Conservation (phyloP, 2,113 vertebrate genomes). For the Oncorhynchus keta region DNA sequence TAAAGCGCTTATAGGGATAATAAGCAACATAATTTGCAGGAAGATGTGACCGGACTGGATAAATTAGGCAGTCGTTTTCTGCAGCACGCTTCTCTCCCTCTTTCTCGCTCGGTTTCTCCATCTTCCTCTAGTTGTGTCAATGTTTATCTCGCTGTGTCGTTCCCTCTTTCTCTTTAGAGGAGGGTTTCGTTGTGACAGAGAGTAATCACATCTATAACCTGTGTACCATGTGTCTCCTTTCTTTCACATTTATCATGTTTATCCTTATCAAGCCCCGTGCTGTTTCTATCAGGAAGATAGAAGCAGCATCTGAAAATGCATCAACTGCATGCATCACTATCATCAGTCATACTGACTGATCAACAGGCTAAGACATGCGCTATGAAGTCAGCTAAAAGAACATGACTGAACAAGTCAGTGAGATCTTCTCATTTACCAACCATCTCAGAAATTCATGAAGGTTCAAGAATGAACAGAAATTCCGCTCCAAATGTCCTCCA, state of each 20-base stretch:
- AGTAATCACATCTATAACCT: neutral
- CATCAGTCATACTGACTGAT: no score
- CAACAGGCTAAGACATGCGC: neutral
- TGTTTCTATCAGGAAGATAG: neutral
- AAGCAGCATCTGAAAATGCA: neutral
- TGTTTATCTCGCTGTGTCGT: slow-evolving; percentile 25
- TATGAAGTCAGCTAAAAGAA: neutral
- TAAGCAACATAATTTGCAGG: slow-evolving; percentile 67
- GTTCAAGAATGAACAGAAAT: neutral
- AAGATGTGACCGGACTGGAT: slow-evolving; percentile 63
- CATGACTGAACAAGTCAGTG: no score
- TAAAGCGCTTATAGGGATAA: slow-evolving; percentile 61
- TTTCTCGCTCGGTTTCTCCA: slow-evolving; percentile 10
- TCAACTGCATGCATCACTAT: neutral
- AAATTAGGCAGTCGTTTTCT: slow-evolving; percentile 40
- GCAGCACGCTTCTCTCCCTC: slow-evolving; percentile 13
- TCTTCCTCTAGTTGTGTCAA: neutral
- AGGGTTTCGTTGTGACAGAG: slow-evolving; percentile 23
- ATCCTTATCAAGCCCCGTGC: neutral
- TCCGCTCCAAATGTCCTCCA: neutral
- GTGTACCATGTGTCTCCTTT: neutral
- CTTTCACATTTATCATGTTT: neutral
- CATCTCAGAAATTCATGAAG: no score
- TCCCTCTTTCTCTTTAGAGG: slow-evolving; percentile 20
- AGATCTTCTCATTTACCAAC: no score